A percentile compares a stretch with the other conserved stretches of the same genome.
Conservation (phyloP, 1,140 invertebrate species). For the Heliothis virescens region DNA sequence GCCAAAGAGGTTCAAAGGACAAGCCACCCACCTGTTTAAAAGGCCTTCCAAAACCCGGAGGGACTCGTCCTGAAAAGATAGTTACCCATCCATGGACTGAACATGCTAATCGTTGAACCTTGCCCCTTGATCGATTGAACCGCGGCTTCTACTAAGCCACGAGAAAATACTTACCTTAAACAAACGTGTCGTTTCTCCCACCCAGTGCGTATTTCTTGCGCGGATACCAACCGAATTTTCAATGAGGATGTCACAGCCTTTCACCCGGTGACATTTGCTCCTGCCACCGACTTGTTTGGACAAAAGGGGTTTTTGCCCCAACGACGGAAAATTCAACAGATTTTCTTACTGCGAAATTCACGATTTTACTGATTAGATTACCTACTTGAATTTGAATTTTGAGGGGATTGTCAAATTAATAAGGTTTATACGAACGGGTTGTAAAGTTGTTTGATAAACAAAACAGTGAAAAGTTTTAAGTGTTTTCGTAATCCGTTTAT, state of each 20-base stretch:
- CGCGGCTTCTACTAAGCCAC: too few relatives aligned
- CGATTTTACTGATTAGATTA: slow-evolving; percentile 59
- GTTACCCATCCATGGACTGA: too few relatives aligned
- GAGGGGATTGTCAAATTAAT: slow-evolving; percentile 46
- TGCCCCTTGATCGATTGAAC: too few relatives aligned
- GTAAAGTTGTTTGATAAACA: slow-evolving; percentile 27
- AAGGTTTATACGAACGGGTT: slow-evolving; percentile 44
- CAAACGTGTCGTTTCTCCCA: slow-evolving; percentile 52
- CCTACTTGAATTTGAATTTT: slow-evolving; percentile 53
- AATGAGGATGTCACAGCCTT: slow-evolving; percentile 74
- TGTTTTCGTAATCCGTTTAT: slow-evolving; percentile 4
- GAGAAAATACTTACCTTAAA: too few relatives aligned
- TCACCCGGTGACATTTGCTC: slow-evolving; percentile 73
- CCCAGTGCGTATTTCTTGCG: slow-evolving; percentile 59
- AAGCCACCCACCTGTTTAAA: too few relatives aligned
- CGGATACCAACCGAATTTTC: slow-evolving; percentile 67
- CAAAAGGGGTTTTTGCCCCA: slow-evolving; percentile 76
- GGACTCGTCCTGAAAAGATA: too few relatives aligned
- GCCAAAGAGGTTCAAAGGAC: too few relatives aligned
- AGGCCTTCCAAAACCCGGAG: too few relatives aligned
- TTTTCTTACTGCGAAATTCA: slow-evolving; percentile 48
- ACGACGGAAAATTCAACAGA: slow-evolving; percentile 52
- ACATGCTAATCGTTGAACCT: too few relatives aligned
- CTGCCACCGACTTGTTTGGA: slow-evolving; percentile 74
- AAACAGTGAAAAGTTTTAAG: slow-evolving; percentile 2